phyloP scores from a whole-genome alignment of 2,888 invertebrate genomes.

The Cylloceria caligata region DNA sequence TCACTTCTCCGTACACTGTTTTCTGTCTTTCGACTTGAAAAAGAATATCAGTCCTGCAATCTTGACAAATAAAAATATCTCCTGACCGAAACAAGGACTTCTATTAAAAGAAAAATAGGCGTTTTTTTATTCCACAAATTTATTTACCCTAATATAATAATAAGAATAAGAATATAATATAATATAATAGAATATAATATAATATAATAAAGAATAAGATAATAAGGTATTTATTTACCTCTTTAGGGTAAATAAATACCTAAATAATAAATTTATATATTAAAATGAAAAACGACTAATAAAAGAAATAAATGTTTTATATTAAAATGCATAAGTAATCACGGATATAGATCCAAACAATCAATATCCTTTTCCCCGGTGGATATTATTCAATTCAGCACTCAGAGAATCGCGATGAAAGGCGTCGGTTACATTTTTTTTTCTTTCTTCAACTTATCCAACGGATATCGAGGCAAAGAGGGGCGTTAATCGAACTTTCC shows the following conservation, averaged over 20 bases:
- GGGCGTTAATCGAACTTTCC: conserved; percentile 50
- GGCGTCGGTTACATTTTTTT: conserved; percentile 1
- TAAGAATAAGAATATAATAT: no score
- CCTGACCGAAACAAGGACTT: conserved; percentile 10
- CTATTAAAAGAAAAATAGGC: conserved; percentile 31
- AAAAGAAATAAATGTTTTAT: conserved; percentile 2
- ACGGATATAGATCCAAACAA: conserved; percentile 12
- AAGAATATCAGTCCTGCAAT: conserved; percentile 17
- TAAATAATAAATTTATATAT: no score
- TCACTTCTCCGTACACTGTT: conserved; percentile 25
- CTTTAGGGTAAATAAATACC: no score
- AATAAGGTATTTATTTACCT: no score
- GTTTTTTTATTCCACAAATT: not conserved
- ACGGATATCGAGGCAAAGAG: conserved; percentile 21
- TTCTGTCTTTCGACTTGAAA: conserved; percentile 23
- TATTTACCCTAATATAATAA: not conserved
- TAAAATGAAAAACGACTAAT: no score
- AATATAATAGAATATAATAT: no score
- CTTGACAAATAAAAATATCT: conserved; percentile 14
- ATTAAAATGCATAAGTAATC: not conserved
- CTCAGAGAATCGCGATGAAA: conserved; percentile 24
- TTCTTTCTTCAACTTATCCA: conserved; percentile 3
- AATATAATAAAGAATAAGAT: no score
- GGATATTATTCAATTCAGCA: conserved; percentile 7
- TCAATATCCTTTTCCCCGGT: conserved; percentile 6